Base-by-base conservation (phyloP, 2,888 invertebrate genomes). In the Lamellibrachia satsuma region DNA sequence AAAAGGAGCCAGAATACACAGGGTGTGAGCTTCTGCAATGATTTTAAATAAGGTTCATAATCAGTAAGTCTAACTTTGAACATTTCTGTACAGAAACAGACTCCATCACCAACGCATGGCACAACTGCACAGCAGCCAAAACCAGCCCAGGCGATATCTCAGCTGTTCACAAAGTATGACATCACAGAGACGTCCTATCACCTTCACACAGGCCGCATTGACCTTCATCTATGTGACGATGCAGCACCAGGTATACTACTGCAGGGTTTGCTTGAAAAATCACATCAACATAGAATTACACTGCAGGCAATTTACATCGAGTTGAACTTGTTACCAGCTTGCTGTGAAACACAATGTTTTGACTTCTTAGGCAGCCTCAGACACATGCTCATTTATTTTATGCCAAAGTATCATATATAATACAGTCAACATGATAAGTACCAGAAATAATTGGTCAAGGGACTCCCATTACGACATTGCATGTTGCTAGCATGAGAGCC, bases 151-250 rank as follows among this genome's bases (percentile, higher is more conserved):
- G 96, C 96, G 94, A 60, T 95, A 55, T 95, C 96, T 93, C 97
- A 98, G 94, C 97, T 98, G 96, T 99, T 99, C 97, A 97, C 98
- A 57, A 97, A 97, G 92, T 98, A 98, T 96, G 99, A 99, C 97
- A 98, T 99, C n/a, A 97, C 98, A 0, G 99, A 99, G 97, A 99
- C 99, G 0, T 99, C 99, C 0, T 99, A 99, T 97, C 99, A 99
- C 96, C 98, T 99, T 96, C 97, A 97, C 94, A 96, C 96, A 22
- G 98, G 98, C 94, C 97, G 98, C 95, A 98, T 99, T 95, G 99
- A 99, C 97, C 97, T 99, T 93, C 99, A 99, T 97, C 97, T 99
- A 75, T 99, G 99, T 96, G 99, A 99, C 96, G 99, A 99, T 94
- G 96, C 94, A 52, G 94, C 94, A 91, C 94, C 95, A 93, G 95